Base-by-base conservation (phyloP, 2,113 vertebrate species). In the Vireo altiloquus region DNA sequence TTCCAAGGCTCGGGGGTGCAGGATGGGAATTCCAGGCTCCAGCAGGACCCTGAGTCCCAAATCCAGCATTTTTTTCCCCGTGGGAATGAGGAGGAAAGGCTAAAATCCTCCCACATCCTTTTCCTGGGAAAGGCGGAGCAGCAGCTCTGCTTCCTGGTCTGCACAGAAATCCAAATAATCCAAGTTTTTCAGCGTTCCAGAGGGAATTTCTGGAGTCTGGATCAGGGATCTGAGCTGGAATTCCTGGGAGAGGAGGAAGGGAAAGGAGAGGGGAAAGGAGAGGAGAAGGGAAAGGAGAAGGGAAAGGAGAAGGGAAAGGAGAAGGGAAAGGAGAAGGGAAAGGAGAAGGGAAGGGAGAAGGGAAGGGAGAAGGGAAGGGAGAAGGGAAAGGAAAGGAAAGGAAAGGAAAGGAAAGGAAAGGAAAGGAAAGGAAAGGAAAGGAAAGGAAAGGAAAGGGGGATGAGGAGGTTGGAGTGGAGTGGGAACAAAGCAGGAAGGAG, bases 91-190 rank as follows among this genome's bases (percentile, higher is more conserved):
- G 54, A 21, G 10, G 94, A 94, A 94, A 12, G 39, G 52, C 72
- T 11, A 2, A 70, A 78, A 66, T 61, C 64, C 87, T 91, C 28
- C 93, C 93, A 56, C 93, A 65, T 91, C 91, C 93, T 77, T 81
- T 46, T 66, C 56, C 75, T 9, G 16, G 54, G 68, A 52, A 31
- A 87, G 61, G 78, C 7, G 11, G 90, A 64, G 35, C 10, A 2
- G 56, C 37, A 4, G 63, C 74, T n/a, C 61, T 2, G 2, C 39
- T 94, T 96, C 94, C 93, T 87, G 83, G 7, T 53, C 80, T 15
- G 1, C 4, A 15, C 19, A 35, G 18, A 61, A 76, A 42, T 9
- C 27, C 49, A 10, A 71, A 40, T 0, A 53, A 68, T 8, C 33
- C 4, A 0, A 74, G 68, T 10, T 46, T 39, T n/a, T 21, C 11